phyloP scores from a whole-genome alignment of 2,888 invertebrate genomes.

The Diogma glabrata region DNA sequence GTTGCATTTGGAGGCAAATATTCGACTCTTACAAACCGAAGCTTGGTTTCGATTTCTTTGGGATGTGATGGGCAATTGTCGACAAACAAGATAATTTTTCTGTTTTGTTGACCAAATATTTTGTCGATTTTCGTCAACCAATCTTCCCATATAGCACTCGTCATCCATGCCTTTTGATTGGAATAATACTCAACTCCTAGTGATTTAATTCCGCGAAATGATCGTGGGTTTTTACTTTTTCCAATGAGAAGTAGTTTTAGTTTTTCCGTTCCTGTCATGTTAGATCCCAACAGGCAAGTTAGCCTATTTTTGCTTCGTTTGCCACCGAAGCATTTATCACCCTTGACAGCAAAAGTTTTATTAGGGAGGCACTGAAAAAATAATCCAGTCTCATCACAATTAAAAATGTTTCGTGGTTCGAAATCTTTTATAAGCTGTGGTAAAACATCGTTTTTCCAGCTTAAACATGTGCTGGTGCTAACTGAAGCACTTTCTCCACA shows the following conservation, averaged over 20 bases:
- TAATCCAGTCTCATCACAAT: constrained; percentile 25
- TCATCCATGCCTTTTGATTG: constrained; percentile 25
- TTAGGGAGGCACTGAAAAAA: constrained; percentile 24
- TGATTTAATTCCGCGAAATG: constrained; percentile 25
- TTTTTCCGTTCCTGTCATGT: constrained; percentile 27
- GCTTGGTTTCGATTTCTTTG: constrained; percentile 18
- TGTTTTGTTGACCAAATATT: background rate
- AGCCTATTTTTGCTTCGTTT: constrained; percentile 25
- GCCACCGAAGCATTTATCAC: constrained; percentile 25
- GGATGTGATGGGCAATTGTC: constrained; percentile 19
- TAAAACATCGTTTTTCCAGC: constrained; percentile 15
- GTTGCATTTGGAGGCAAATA: constrained; percentile 24
- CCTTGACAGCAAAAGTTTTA: constrained; percentile 24
- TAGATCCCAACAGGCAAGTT: constrained; percentile 25
- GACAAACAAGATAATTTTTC: constrained; percentile 21
- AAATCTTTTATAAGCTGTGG: constrained; percentile 19
- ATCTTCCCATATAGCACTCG: too few species aligned
- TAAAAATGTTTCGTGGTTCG: constrained; percentile 21
- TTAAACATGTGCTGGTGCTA: constrained; percentile 5
- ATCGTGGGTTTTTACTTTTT: constrained; percentile 25
- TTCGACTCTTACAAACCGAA: constrained; percentile 16
- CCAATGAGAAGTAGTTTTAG: constrained; percentile 25
- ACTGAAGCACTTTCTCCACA: background rate
- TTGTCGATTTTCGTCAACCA: background rate
- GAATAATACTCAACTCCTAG: constrained; percentile 22